Conservation (phyloP, 2,888 invertebrate genomes). For the Creontiades dilutus region DNA sequence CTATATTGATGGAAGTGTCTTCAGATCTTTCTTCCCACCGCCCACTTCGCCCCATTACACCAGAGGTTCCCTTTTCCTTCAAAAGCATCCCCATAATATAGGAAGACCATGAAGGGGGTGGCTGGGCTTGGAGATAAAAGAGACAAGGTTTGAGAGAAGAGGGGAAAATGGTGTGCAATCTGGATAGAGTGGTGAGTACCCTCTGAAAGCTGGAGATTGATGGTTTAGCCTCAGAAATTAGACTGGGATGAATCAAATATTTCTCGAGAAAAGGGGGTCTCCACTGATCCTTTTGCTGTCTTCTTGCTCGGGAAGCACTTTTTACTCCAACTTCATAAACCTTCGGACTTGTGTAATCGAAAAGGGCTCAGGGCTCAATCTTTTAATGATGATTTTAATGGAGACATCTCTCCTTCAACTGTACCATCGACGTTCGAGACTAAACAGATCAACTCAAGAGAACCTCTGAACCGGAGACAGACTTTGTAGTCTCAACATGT, state of each 20-base stretch:
- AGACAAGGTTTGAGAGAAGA: constrained; percentile 41
- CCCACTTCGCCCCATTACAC: neutral
- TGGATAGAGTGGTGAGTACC: constrained; percentile 69
- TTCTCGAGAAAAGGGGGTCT: constrained; percentile 22
- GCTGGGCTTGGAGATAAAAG: constrained; percentile 32
- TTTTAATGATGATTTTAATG: neutral
- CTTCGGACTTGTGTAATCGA: neutral
- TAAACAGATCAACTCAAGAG: too few relatives aligned
- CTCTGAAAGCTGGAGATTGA: constrained; percentile 67
- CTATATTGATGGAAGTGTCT: constrained; percentile 37
- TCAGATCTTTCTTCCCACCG: constrained; percentile 28
- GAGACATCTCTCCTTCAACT: too few relatives aligned
- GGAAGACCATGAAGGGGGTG: neutral
- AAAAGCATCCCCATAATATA: constrained; percentile 48
- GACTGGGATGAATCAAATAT: constrained; percentile 68
- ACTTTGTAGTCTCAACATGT: too few relatives aligned
- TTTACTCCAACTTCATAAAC: constrained; percentile 42
- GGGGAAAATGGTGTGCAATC: constrained; percentile 61
- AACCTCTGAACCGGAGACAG: too few relatives aligned
- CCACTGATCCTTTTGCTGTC: constrained; percentile 3
- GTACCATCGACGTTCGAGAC: too few relatives aligned
- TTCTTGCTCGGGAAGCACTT: constrained; percentile 50
- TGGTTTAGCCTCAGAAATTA: constrained; percentile 65
- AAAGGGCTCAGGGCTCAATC: neutral
- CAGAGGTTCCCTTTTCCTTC: neutral